Conservation (phyloP, 2,797 vertebrate genomes). For the Emys orbicularis region DNA sequence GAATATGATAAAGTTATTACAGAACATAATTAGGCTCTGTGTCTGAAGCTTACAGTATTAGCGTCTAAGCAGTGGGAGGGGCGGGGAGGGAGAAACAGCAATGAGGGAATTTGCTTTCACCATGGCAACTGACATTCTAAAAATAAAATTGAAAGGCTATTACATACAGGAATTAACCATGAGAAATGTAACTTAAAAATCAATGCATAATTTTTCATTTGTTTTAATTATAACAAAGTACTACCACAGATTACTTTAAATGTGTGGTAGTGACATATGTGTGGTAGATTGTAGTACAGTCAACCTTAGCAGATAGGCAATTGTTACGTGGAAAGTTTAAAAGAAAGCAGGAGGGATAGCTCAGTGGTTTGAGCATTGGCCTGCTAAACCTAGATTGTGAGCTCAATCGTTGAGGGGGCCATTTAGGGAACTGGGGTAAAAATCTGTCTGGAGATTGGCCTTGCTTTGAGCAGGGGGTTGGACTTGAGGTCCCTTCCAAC, state of each 20-base stretch:
- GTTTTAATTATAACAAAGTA: constrained; percentile 22
- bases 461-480: no score
- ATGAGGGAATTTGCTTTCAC: constrained; percentile 6
- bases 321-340: neutral
- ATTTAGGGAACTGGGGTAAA: no score
- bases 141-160: constrained; percentile 45
- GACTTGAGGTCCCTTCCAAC: no score
- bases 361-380: no score
- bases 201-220: constrained; percentile 11
- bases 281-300: neutral
- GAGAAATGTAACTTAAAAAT: constrained; percentile 33
- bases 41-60: neutral
- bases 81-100: neutral
- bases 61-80: neutral
- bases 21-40: constrained; percentile 27
- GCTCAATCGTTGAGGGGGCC: no score
- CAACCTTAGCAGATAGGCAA: neutral
- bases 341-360: neutral
- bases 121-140: constrained; percentile 34
- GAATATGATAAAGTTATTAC: constrained; percentile 38
- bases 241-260: neutral
- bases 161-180: neutral
- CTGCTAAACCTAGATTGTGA: no score
- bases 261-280: neutral
- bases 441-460: no score